Percentiles rank a stretch among this genome's conserved stretches.
phyloP scores from a whole-genome alignment of 2,888 invertebrate species.

The Pterobdella sp. region DNA sequence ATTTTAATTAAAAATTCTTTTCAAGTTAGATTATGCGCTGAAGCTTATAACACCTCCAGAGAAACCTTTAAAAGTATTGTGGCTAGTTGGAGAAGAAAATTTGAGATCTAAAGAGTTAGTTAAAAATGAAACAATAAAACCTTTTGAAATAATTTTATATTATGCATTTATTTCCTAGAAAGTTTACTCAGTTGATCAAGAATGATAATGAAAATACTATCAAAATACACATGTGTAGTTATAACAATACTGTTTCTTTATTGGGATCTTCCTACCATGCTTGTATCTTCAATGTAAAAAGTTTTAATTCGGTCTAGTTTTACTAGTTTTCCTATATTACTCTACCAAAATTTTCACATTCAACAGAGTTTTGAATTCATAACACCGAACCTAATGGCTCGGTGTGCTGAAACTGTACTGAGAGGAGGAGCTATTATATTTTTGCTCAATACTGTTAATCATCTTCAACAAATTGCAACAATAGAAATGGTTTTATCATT shows the following conservation, averaged over 20 bases:
- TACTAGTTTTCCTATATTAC: background rate
- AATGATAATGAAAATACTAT: background rate
- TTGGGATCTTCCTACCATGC: slow-evolving; percentile 18
- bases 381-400: slow-evolving; percentile 19
- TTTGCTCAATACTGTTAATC: background rate
- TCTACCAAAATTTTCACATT: background rate
- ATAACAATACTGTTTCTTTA: slow-evolving; percentile 2
- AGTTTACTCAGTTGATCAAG: background rate
- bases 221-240: background rate
- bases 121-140: too few relatives aligned
- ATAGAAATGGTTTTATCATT: slow-evolving; percentile 16
- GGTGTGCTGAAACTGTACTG: slow-evolving; percentile 23
- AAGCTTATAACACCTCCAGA: background rate
- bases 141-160: too few relatives aligned
- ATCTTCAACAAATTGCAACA: slow-evolving; percentile 6
- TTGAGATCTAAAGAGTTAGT: too few relatives aligned
- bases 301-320: background rate
- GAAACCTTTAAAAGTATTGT: background rate
- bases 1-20: too few relatives aligned
- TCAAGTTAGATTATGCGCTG: background rate
- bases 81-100: background rate
- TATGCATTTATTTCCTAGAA: too few relatives aligned
- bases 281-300: slow-evolving; percentile 23
- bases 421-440: slow-evolving; percentile 24
- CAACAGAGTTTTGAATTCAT: slow-evolving; percentile 12